Conservation (phyloP, 1,140 invertebrate genomes). For the Papilio dardanus region DNA sequence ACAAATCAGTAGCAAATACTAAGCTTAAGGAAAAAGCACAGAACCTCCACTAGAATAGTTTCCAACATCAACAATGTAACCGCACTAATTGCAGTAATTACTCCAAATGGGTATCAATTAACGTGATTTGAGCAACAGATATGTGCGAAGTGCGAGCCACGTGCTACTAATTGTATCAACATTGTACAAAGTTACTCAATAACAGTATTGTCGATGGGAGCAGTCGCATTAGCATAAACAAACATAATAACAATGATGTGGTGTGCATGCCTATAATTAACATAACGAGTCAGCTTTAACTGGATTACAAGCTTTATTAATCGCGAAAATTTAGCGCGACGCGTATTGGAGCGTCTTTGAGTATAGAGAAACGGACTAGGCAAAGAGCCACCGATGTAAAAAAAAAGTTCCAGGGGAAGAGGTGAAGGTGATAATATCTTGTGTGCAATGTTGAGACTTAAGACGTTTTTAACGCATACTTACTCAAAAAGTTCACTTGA, state of each 20-base stretch:
- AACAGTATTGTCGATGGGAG: slow-evolving; percentile 27
- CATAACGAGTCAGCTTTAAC: slow-evolving; percentile 56
- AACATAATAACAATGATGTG: slow-evolving; percentile 36
- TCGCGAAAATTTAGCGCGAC: slow-evolving; percentile 55
- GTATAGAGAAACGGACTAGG: neutral
- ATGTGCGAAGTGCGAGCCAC: neutral
- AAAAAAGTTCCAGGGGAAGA: neutral
- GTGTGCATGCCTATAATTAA: slow-evolving; percentile 35
- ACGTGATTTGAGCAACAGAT: slow-evolving; percentile 21
- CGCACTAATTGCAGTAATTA: slow-evolving; percentile 4
- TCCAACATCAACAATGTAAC: neutral
- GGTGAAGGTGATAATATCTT: neutral
- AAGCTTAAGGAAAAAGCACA: neutral
- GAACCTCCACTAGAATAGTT: neutral
- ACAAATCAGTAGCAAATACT: neutral
- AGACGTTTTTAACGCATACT: neutral
- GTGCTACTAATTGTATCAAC: slow-evolving; percentile 27
- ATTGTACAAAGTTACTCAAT: slow-evolving; percentile 34
- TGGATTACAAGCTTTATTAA: slow-evolving; percentile 65
- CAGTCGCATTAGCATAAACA: slow-evolving; percentile 34
- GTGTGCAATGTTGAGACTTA: neutral
- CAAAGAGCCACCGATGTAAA: neutral
- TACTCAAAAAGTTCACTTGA: neutral
- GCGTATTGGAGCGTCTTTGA: slow-evolving; percentile 52
- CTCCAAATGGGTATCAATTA: slow-evolving; percentile 10